Conservation (phyloP, 1,140 invertebrate genomes). For the Drosophila ohnishii region DNA sequence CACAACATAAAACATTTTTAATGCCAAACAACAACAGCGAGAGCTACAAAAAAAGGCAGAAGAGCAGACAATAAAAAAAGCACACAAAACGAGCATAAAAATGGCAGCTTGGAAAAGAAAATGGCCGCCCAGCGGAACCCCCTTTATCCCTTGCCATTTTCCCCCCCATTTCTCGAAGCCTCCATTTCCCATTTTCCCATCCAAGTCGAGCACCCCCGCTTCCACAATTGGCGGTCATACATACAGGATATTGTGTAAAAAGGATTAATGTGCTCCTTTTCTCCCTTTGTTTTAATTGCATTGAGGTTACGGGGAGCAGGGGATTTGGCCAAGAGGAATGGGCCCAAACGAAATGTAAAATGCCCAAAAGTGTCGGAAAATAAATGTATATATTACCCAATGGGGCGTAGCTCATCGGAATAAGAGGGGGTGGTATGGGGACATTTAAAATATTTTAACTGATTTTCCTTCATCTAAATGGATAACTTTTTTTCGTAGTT, state of each 20-base stretch:
- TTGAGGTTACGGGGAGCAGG: constrained; percentile 30
- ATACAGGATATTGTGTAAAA: constrained; percentile 80
- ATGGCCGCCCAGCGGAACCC: constrained; percentile 62
- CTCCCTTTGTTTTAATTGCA: constrained; percentile 77
- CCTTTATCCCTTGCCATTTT: constrained; percentile 1
- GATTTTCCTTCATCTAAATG: neutral
- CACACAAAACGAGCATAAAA: constrained; percentile 74
- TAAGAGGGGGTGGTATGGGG: neutral
- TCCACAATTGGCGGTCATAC: constrained; percentile 49
- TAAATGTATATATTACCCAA: constrained; percentile 40
- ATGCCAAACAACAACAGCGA: constrained; percentile 63
- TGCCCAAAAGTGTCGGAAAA: constrained; percentile 61
- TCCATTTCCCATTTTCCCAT: neutral
- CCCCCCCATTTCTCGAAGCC: neutral
- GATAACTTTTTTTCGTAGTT: neutral
- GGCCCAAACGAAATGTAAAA: constrained; percentile 57
- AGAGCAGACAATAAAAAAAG: constrained; percentile 52
- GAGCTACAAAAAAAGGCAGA: constrained; percentile 29
- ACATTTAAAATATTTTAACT: neutral
- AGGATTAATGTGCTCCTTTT: constrained; percentile 74
- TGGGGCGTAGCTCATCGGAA: constrained; percentile 12
- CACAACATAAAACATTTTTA: constrained; percentile 82
- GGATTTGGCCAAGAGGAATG: constrained; percentile 35
- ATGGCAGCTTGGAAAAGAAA: constrained; percentile 79
- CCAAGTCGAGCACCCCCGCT: constrained; percentile 11